Evolutionary conservation across 2,888 invertebrate species (phyloP).

Genomic region (Malthinus seriepunctatus): DNA sequence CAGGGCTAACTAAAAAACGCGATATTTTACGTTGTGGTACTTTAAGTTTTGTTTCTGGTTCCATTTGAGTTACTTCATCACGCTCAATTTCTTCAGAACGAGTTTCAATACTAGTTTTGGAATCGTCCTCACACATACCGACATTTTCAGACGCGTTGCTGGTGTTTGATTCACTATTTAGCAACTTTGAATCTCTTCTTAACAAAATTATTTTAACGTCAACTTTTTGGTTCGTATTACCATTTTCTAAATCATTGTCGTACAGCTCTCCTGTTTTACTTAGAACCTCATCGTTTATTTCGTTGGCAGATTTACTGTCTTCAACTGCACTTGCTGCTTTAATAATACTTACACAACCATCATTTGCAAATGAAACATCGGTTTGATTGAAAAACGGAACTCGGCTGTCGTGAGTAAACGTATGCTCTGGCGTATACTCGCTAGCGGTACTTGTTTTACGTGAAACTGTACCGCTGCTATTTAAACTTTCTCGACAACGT

Average conservation of each 20-base stretch:
- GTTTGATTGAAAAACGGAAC: slow-evolving; percentile 35
- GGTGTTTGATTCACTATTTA: slow-evolving; percentile 12
- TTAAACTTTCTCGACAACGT: slow-evolving; percentile 50
- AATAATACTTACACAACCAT: slow-evolving; percentile 38
- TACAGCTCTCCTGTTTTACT: not conserved
- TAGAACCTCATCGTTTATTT: not conserved
- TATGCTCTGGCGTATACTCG: slow-evolving; percentile 62
- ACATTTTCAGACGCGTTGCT: slow-evolving; percentile 12
- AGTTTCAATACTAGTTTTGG: slow-evolving; percentile 4
- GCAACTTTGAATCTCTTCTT: slow-evolving; percentile 28
- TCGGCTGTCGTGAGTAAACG: slow-evolving; percentile 46
- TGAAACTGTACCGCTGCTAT: slow-evolving; percentile 55
- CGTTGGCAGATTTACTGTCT: slow-evolving; percentile 35
- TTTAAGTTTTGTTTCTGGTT: slow-evolving; percentile 40
- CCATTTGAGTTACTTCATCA: slow-evolving; percentile 14
- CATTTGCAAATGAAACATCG: slow-evolving; percentile 42
- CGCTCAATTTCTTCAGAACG: slow-evolving; percentile 33
- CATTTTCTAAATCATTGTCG: slow-evolving; percentile 12
- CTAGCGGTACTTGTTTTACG: slow-evolving; percentile 63
- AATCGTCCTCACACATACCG: slow-evolving; percentile 1
- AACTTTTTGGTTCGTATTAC: slow-evolving; percentile 45
- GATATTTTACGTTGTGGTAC: slow-evolving; percentile 73
- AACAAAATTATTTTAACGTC: slow-evolving; percentile 49
- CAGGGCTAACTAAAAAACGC: slow-evolving; percentile 81
- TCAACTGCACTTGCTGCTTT: slow-evolving; percentile 35